Evolutionary conservation across 2,888 invertebrate species (phyloP).

Genomic region (Chloromyia formosa): DNA sequence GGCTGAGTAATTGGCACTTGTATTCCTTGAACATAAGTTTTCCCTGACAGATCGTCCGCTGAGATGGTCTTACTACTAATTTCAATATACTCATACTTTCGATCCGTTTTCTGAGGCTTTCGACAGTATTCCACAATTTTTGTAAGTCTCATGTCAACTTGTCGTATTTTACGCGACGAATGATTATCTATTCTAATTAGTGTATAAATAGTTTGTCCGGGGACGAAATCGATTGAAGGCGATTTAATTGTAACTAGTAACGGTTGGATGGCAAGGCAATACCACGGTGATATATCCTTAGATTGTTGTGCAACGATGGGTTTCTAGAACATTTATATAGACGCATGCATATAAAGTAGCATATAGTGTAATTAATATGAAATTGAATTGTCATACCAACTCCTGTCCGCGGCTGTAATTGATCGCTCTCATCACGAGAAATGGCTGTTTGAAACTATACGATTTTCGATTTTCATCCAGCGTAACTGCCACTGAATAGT

Average conservation of each 20-base stretch:
- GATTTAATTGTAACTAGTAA: slow-evolving; percentile 23
- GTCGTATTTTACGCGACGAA: slow-evolving; percentile 36
- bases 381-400: slow-evolving; percentile 6
- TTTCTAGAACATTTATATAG: slow-evolving; percentile 1
- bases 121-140: slow-evolving; percentile 30
- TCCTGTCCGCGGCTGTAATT: slow-evolving; percentile 38
- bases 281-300: slow-evolving; percentile 38
- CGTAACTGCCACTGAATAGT: slow-evolving; percentile 17
- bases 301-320: slow-evolving; percentile 24
- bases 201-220: slow-evolving; percentile 22
- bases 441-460: slow-evolving; percentile 31
- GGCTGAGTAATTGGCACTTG: slow-evolving; percentile 40
- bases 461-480: slow-evolving; percentile 21
- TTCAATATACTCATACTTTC: slow-evolving; percentile 33
- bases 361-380: too few relatives aligned
- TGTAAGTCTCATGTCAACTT: slow-evolving; percentile 18
- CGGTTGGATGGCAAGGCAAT: slow-evolving; percentile 33
- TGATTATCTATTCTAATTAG: slow-evolving; percentile 21
- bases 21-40: slow-evolving; percentile 34
- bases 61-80: slow-evolving; percentile 14
- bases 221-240: slow-evolving; percentile 30
- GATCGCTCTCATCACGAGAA: slow-evolving; percentile 30
- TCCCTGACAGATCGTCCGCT: slow-evolving; percentile 31
- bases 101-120: slow-evolving; percentile 12
- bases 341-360: neutral